Base-by-base conservation (phyloP, 2,888 invertebrate species). In the Elgonia sp. region DNA sequence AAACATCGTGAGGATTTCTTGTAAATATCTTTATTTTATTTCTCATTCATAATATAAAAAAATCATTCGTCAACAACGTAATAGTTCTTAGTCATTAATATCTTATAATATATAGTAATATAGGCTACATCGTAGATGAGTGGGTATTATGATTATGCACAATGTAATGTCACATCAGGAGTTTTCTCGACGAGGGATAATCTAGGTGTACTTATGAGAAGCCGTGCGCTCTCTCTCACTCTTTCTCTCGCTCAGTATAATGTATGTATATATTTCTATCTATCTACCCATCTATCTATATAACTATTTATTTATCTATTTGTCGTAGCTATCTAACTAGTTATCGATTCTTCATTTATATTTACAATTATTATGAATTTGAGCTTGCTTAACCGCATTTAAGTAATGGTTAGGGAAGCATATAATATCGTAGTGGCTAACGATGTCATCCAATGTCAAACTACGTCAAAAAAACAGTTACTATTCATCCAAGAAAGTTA, bases 21-120 rank as follows among this genome's bases (percentile, higher is more conserved):
- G 94, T 94, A 94, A 94, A 94, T 94, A 94, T 94, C 94, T 94
- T 94, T 94, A 94, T 93, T 93, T 93, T 93, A 93, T 94, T 94
- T 94, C 94, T 94, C 94, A 94, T 94, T 94, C 94, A 94, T 94
- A 94, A 94, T 94, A 94, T 94, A 94, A 94, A 94, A 94, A 94
- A 94, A 94, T 94, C 94, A 94, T 94, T 94, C 94, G 92, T 94
- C 94, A 94, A 94, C 94, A 94, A 94, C 94, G 94, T 94, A 94
- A 94, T 94, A 94, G 94, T 94, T 93, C 93, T 94, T 94, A 94
- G 92, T 94, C 93, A 94, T 94, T 94, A 93, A 94, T 94, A 92
- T 93, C 91, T 92, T 91, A 91, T 91, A 91, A 92, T 93, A 91
- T 89, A 90, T 92, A 91, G 91, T 90, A 89, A 91, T 92, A 91